These are phyloP conservation scores for Cygnus atratus DNA, from an alignment of 2,113 vertebrate species.

Conservation along the genomic window DNA sequence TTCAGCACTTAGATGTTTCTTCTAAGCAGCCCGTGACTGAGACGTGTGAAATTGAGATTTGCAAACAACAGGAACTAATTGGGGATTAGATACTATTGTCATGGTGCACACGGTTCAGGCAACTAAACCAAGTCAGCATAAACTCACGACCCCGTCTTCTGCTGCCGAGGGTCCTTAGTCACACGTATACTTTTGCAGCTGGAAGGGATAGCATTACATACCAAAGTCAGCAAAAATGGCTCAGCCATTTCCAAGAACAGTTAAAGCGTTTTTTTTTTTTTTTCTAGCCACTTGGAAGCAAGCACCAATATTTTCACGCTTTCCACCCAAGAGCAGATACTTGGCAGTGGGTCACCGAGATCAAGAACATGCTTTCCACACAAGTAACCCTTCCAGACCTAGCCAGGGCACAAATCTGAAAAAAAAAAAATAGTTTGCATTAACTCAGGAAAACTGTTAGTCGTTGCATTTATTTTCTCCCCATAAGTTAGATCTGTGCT, in stretches of 20 bases:
- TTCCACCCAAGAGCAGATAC: neutral
- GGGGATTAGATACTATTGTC: neutral
- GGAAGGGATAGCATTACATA: conserved; percentile 3
- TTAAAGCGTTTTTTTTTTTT: neutral
- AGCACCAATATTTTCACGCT: neutral
- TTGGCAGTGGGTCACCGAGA: neutral
- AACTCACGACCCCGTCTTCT: neutral
- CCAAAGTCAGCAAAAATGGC: conserved; percentile 39
- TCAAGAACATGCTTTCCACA: neutral
- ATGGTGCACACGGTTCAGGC: neutral
- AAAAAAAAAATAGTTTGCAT: neutral
- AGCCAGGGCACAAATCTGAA: neutral
- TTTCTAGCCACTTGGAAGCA: conserved; percentile 22
- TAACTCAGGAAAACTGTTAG: neutral
- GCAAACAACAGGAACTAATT: conserved; percentile 4
- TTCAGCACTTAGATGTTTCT: neutral
- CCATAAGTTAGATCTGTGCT: neutral
- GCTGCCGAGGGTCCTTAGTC: conserved; percentile 7
- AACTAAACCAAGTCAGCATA: neutral
- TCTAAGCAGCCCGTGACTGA: neutral
- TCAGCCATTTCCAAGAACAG: conserved; percentile 27
- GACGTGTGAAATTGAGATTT: neutral
- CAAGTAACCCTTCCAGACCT: neutral
- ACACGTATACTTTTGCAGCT: conserved; percentile 4
- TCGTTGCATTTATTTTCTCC: neutral